Percentiles rank a stretch among this genome's conserved stretches.
Conservation (phyloP, 30 jellyfish, hydroid and myxozoan genomes). For the Pseudorhiza aurosa region DNA sequence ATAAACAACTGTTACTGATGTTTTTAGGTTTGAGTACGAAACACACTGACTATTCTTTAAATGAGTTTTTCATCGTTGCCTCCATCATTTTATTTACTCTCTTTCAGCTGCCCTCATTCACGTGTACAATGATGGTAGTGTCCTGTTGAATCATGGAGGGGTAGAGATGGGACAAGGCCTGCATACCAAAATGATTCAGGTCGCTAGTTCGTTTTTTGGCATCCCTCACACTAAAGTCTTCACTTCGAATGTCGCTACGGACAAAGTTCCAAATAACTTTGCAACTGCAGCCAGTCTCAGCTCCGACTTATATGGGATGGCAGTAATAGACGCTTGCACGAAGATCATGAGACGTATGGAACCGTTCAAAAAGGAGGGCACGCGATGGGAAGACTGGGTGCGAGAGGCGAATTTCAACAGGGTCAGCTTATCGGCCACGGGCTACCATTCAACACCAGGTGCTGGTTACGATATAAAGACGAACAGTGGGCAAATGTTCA, state of each 20-base stretch:
- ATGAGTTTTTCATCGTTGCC: too few species aligned
- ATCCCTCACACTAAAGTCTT: constrained; percentile 10
- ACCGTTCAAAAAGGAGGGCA: constrained; percentile 12
- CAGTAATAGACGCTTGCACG: constrained; percentile 21
- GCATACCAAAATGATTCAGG: constrained; percentile 44
- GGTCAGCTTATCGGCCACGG: constrained; percentile 36
- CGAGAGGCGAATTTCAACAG: constrained; percentile 16
- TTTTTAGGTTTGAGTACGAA: too few species aligned
- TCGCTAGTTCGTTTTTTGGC: constrained; percentile 19
- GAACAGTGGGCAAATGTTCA: constrained; percentile 12
- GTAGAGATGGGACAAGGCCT: constrained; percentile 51
- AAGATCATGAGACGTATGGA: constrained; percentile 22
- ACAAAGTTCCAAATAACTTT: constrained; percentile 19
- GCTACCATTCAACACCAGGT: constrained; percentile 33
- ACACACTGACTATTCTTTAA: too few species aligned
- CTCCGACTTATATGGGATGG: constrained; percentile 47
- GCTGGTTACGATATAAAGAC: constrained; percentile 19
- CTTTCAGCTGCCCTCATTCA: constrained; percentile 35
- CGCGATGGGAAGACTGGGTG: constrained; percentile 33
- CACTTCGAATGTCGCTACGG: constrained; percentile 3
- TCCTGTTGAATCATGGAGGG: constrained; percentile 26
- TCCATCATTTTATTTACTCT: too few species aligned
- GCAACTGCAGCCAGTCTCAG: constrained; percentile 7
- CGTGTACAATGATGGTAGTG: constrained; percentile 37
- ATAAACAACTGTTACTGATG: too few species aligned